These are phyloP conservation scores for Limosa lapponica DNA, from an alignment of 2,797 vertebrate genomes.

Conservation along the genomic window DNA sequence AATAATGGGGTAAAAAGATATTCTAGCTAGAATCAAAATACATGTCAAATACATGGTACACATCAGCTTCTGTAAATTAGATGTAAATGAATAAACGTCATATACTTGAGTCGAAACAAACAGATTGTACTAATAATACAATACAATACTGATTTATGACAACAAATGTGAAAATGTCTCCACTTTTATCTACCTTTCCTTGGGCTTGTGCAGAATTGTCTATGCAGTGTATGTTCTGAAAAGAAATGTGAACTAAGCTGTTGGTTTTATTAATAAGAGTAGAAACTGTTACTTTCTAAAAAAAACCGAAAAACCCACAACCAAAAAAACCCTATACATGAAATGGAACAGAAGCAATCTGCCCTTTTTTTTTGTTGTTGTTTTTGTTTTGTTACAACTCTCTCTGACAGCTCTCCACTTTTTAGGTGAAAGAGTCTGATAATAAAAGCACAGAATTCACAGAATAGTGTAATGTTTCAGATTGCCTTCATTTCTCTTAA, in stretches of 20 bases:
- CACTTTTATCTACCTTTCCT: background rate
- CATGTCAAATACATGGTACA: background rate
- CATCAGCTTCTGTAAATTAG: background rate
- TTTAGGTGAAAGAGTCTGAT: background rate
- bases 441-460: background rate
- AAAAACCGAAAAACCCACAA: too few species aligned
- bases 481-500: background rate
- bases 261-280: background rate
- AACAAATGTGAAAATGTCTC: background rate
- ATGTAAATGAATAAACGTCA: background rate
- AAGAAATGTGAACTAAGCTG: background rate
- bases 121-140: background rate
- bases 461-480: background rate
- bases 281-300: background rate
- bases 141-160: background rate
- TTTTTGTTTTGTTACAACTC: background rate
- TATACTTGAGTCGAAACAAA: background rate
- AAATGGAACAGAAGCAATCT: background rate
- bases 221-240: background rate
- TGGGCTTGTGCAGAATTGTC: background rate
- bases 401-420: background rate
- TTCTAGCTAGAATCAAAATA: background rate
- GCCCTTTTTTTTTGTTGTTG: background rate
- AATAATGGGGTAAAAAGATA: background rate
- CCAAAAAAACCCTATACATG: rapidly evolving